phyloP scores from a whole-genome alignment of 2,888 invertebrate genomes.

The Caenorhabditis zanzibari region DNA sequence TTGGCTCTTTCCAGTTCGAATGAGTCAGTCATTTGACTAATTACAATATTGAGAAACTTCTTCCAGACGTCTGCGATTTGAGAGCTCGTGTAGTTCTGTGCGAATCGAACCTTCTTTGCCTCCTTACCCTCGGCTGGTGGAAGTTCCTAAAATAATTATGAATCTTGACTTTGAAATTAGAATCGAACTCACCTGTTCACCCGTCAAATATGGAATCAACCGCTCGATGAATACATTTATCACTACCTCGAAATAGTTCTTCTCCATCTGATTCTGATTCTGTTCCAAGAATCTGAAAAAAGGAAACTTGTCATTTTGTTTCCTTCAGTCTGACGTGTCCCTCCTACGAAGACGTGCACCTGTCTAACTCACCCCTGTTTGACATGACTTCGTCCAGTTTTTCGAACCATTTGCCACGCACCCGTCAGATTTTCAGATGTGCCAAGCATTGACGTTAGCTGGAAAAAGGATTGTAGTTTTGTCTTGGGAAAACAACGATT shows the following conservation, averaged over 20 bases:
- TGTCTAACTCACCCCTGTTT: constrained; percentile 63
- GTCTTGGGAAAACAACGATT: neutral
- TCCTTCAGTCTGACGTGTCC: neutral
- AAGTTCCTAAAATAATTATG: constrained; percentile 67
- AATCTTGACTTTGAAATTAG: neutral
- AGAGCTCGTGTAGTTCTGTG: constrained; percentile 76
- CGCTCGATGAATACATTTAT: constrained; percentile 77
- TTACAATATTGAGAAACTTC: constrained; percentile 69
- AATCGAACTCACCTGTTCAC: constrained; percentile 76
- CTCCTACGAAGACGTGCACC: constrained; percentile 16
- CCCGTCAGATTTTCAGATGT: constrained; percentile 82
- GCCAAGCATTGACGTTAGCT: constrained; percentile 82
- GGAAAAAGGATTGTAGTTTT: constrained; percentile 26
- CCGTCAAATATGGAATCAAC: constrained; percentile 80
- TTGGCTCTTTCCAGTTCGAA: constrained; percentile 82
- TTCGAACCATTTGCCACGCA: constrained; percentile 82
- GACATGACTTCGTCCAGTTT: constrained; percentile 81
- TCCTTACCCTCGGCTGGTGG: constrained; percentile 69
- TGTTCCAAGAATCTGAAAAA: constrained; percentile 78
- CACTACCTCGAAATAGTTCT: constrained; percentile 82
- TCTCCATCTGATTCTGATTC: constrained; percentile 81
- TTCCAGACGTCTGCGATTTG: constrained; percentile 80
- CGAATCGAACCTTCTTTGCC: constrained; percentile 79
- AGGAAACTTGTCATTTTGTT: constrained; percentile 19
- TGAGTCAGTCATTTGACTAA: constrained; percentile 80